Base-by-base conservation (phyloP, 1,140 invertebrate species). In the Drosophila burlai region DNA sequence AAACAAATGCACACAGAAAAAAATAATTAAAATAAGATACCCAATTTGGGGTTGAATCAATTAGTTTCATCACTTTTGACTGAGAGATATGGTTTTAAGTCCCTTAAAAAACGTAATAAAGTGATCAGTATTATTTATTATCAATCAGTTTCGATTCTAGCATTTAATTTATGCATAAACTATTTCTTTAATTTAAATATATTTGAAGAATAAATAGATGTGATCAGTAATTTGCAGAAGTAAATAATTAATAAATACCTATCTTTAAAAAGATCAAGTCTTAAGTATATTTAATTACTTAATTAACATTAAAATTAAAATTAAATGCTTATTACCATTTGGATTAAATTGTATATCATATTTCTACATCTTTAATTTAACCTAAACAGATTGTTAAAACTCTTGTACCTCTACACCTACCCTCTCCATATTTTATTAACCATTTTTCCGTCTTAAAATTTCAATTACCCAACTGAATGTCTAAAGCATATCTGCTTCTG, bases 391-490 rank as follows among this genome's bases (percentile, higher is more conserved):
- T 36, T 36, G 0, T 31, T n/a, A 8, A 4, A 11, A n/a, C 4
- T 38, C 16, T 6, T 11, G 18, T 13, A 31, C 3, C 21, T 16
- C n/a, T 42, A 16, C 36, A 36, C 13, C 36, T 29, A 24, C 13
- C 16, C 9, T 15, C 21, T 11, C 13, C 24, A 52, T 29, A 24
- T 43, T 67, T 43, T 42, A 24, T 21, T 46, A 50, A 34, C 45
- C 38, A 15, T 11, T 46, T 21, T 29, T 29, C 21, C 13, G 21
- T 4, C 52, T 38, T 43, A 15, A 15, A n/a, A 24, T 18, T 61
- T 26, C 43, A 42, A 31, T 49, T 34, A 42, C 26, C 69, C 45
- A 50, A 58, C 18, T 43, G 9, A 13, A 34, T 47, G 8, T 36
- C 31, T 68, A 18, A 47, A 18, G 13, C 8, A 38, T 4, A 54